These are phyloP conservation scores for Hirudo medicinalis DNA, from an alignment of 1,140 invertebrate genomes.

Conservation along the genomic window DNA sequence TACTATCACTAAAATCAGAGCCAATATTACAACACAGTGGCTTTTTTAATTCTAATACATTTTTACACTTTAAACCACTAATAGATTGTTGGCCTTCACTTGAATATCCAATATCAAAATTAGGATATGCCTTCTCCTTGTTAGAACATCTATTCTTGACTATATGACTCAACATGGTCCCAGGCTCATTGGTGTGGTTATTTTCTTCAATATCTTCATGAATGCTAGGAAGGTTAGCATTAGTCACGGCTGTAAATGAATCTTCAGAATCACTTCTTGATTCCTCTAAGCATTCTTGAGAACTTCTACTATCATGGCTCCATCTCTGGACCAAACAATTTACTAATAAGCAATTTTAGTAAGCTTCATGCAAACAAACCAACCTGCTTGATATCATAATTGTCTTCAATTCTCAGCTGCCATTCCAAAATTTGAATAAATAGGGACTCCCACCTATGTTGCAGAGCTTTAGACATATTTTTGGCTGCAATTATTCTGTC, in stretches of 20 bases:
- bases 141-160: too few species aligned
- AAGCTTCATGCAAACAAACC: neutral
- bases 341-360: neutral
- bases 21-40: neutral
- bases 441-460: neutral
- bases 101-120: conserved; percentile 5
- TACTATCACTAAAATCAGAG: conserved; percentile 9
- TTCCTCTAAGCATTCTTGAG: neutral
- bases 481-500: neutral
- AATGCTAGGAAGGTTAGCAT: neutral
- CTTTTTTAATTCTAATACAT: neutral
- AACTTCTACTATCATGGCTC: neutral
- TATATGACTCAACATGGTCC: too few species aligned
- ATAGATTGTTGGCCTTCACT: neutral
- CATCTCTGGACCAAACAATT: neutral
- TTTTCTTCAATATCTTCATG: conserved; percentile 1
- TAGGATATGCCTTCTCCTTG: neutral
- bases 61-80: neutral
- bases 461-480: neutral
- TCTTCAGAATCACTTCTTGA: conserved; percentile 1
- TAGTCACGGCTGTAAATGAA: neutral
- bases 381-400: neutral
- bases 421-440: neutral
- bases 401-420: conserved; percentile 8
- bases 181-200: neutral